Evolutionary conservation across 2,113 vertebrate species (phyloP), one percentile per base, ranked within the genome.

Genomic region (Pterocles gutturalis): DNA sequence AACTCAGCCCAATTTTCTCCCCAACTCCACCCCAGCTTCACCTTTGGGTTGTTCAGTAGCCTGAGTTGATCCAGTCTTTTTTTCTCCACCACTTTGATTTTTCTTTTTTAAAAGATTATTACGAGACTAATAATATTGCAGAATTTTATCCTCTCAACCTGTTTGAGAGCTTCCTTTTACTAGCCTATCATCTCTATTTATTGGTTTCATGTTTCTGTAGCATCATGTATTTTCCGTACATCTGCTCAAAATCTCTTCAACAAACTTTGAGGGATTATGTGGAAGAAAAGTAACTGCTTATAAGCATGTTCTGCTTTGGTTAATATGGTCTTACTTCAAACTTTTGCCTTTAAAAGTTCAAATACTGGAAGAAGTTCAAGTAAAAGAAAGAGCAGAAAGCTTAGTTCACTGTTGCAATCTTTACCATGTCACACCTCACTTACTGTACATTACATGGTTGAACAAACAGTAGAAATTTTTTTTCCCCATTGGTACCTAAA

Each of bases 401-500:
- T 77, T n/a, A 66, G 26, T 19, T 80, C 28, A 49, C 28, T 58
- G 28, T 19, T 62, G 45, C 54, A 81, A 81, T 80, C 67, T 83
- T 83, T 67, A 60, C 79, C 43, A 54, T 60, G 79, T 93, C 67
- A 86, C 54, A 83, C 71, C 71, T 88, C 67, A 55, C 55, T 89
- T 87, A 83, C 58, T 73, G 28, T 49, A 34, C 46, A 73, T 91
- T 87, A 86, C 82, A 88, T 75, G 87, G 80, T 89, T 95, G 72
- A 91, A 84, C 21, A 93, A 46, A 71, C 60, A 84, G 77, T 41
- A 93, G 69, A 91, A 93, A 91, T 92, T 78, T 71, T 75, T 87
- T 43, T 75, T 91, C 38, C 48, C 46, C 38, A 92, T 51, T 78
- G 86, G 95, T 73, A 81, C 19, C 19, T 46, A 90, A 88, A 61